phyloP scores from a whole-genome alignment of 2,113 vertebrate genomes.

The Lepisosteus osseus region DNA sequence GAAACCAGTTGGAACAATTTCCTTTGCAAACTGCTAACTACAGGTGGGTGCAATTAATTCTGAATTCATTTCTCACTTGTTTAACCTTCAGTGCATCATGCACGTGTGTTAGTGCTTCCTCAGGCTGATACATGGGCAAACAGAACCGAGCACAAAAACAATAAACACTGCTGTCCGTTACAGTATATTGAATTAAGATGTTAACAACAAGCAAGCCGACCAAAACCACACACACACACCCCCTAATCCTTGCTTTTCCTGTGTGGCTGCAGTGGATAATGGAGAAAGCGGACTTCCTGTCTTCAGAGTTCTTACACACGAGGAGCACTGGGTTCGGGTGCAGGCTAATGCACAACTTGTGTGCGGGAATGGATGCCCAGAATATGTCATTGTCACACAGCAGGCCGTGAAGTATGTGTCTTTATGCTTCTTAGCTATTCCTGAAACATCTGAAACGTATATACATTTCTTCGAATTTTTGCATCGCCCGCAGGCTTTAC shows the following conservation, averaged over 20 bases:
- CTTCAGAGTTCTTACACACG: conserved; percentile 55
- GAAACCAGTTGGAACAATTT: conserved; percentile 3
- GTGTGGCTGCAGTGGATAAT: conserved; percentile 54
- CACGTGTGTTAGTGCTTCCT: background rate
- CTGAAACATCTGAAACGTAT: background rate
- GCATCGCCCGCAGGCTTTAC: too few species aligned
- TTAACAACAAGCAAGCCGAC: background rate
- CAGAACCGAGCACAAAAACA: conserved; percentile 2
- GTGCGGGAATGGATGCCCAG: conserved; percentile 54
- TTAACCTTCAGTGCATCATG: too few species aligned
- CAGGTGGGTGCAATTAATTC: background rate
- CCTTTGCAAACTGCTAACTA: too few species aligned
- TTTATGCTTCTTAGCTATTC: conserved; percentile 1
- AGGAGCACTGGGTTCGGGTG: conserved; percentile 63
- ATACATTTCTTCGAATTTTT: too few species aligned
- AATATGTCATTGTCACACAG: conserved; percentile 39
- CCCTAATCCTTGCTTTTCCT: conserved; percentile 24
- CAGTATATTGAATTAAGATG: background rate
- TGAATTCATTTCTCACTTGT: too few species aligned
- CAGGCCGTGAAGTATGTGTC: conserved; percentile 7
- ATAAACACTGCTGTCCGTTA: background rate
- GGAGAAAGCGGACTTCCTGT: conserved; percentile 57
- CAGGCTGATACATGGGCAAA: background rate
- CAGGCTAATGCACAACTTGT: conserved; percentile 55
- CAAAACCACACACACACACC: background rate